Percentiles rank a stretch among this genome's conserved stretches.
These are phyloP conservation scores for Pomacea maculata DNA, from an alignment of 1,140 invertebrate genomes.

Conservation along the genomic window DNA sequence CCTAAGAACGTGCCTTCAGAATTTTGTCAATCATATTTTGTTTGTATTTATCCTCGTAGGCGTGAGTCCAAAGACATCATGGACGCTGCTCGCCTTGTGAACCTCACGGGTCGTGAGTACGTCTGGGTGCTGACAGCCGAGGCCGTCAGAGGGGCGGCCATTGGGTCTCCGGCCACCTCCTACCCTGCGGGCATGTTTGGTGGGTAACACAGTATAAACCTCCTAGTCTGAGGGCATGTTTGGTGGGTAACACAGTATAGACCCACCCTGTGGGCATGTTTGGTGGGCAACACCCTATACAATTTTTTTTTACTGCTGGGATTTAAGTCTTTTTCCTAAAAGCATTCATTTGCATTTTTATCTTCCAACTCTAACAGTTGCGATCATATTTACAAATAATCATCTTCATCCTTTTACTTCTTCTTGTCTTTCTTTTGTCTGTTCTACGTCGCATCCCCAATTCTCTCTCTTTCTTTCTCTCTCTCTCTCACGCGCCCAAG, in stretches of 20 bases:
- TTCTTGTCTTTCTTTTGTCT: background rate
- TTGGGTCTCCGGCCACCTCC: background rate
- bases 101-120: constrained; percentile 43
- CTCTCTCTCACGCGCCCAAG: background rate
- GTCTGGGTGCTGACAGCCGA: constrained; percentile 46
- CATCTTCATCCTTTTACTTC: background rate
- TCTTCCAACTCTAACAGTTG: too few species aligned
- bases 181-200: constrained; percentile 43
- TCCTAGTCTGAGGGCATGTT: background rate
- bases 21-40: too few species aligned
- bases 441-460: background rate
- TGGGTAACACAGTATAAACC: constrained; percentile 9
- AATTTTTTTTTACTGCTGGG: background rate
- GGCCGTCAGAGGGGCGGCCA: constrained; percentile 12
- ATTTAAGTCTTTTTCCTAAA: background rate
- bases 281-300: background rate
- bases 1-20: too few species aligned
- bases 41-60: constrained; percentile 12
- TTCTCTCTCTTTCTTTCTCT: background rate
- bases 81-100: constrained; percentile 34
- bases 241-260: background rate
- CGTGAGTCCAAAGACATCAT: constrained; percentile 37
- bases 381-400: too few species aligned
- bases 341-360: background rate
- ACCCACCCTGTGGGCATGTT: background rate